Evolutionary conservation across 2,888 invertebrate species (phyloP), one percentile per base, ranked within the genome.

Genomic region (Tanypteryx hageni): DNA sequence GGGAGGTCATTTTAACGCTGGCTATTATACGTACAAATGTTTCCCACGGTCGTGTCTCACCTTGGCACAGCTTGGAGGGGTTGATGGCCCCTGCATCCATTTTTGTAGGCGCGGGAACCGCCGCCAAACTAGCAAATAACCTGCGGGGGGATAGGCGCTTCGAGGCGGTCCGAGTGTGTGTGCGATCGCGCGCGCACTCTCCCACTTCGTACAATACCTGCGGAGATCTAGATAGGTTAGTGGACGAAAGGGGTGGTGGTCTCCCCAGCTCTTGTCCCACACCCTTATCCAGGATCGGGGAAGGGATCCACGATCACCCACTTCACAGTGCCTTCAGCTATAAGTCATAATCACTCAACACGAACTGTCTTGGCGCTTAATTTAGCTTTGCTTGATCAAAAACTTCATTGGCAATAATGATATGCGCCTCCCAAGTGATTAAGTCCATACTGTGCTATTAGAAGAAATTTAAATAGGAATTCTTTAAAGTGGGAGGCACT

Each of bases 31-130:
- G 94, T 94, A 93, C 93, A 94, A 93, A 94, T 94, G 94, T 94
- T 94, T 94, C 94, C 94, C 94, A 95, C 95, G 94, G 94, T 94
- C 94, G 95, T 94, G 94, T 95, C 95, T 95, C 95, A 95, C 95
- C 95, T 95, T 95, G 94, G 94, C 94, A 94, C 94, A 94, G 94
- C 93, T 93, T 93, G 93, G 94, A 94, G 93, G 94, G 94, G 89
- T 61, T 89, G 89, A 64, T 89, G 89, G 89, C 89, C 89, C 89
- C 89, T 64, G 89, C 89, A 89, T 89, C 89, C 89, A 89, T 89
- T 89, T 89, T 89, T 89, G 89, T 89, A 68, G 89, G 89, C 89
- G 89, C 89, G 89, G 89, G 89, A 89, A 68, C 89, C 89, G 89
- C 68, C 44, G 89, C 89, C 89, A 89, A 89, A 89, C 89, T 89